A percentile compares a stretch with the other conserved stretches of the same genome.
Evolutionary conservation across 1,140 invertebrate species (phyloP).

Genomic region (Hermetia illucens): DNA sequence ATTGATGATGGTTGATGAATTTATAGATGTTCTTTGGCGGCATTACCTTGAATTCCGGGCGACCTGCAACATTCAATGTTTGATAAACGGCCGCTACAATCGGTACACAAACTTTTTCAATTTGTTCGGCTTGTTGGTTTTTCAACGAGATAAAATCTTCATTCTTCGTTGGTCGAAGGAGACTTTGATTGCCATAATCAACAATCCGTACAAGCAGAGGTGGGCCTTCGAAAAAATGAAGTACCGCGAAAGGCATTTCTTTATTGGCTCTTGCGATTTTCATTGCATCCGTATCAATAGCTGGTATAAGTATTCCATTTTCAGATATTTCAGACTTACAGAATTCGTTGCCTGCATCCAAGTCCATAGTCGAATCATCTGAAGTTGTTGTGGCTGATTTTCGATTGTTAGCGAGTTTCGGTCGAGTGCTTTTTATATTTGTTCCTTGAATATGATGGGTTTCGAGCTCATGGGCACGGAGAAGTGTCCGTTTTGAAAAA

Average conservation of each 20-base stretch:
- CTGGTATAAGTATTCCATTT: slow-evolving; percentile 2
- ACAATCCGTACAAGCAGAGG: slow-evolving; percentile 1
- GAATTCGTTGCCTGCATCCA: background rate
- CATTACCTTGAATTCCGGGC: slow-evolving; percentile 1
- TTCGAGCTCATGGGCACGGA: background rate
- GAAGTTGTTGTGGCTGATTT: background rate
- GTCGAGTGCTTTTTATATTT: background rate
- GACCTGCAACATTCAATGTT: background rate
- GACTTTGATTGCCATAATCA: slow-evolving; percentile 1
- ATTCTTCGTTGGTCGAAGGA: background rate
- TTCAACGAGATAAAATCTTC: slow-evolving; percentile 2
- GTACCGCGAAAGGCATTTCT: slow-evolving; percentile 2
- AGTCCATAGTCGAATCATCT: background rate
- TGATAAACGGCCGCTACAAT: slow-evolving; percentile 3
- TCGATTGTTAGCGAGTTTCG: too few relatives aligned
- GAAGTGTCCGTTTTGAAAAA: background rate
- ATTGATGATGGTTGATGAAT: background rate
- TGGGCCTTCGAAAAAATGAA: slow-evolving; percentile 1
- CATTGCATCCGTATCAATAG: slow-evolving; percentile 1
- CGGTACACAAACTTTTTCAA: background rate
- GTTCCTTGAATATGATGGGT: background rate
- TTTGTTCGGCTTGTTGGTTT: background rate
- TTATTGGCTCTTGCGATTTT: background rate
- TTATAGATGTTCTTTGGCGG: slow-evolving; percentile 4
- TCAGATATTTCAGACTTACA: background rate